Evolutionary conservation across 2,113 vertebrate species (phyloP), one percentile per base, ranked within the genome.

Genomic region (Hemicordylus capensis): DNA sequence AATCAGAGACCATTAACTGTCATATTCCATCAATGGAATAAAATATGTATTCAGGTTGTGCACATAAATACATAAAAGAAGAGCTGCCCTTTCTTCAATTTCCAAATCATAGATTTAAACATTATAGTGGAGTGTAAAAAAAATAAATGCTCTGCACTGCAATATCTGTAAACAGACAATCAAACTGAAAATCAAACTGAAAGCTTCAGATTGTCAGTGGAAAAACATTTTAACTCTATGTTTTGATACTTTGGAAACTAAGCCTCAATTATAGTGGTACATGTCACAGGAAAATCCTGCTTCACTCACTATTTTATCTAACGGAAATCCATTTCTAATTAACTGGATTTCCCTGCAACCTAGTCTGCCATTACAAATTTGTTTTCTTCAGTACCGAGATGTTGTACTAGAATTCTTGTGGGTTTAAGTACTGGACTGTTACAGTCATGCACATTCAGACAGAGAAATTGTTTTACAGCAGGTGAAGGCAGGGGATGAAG

Each of bases 291-390:
- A 48, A 80, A 80, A 85, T 61, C 54, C 17, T 14, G 19, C 24
- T 85, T 80, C 44, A 63, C 54, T 51, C 56, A 80, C n/a, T 63
- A 26, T 73, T 73, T 73, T 73, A 80, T 85, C 69, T 51, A 31
- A 63, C 63, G 56, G 15, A 85, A 85, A 85, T 80, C 76, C 67
- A 63, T 80, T 84, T 80, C 39, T 54, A 73, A 85, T 85, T 85
- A 79, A 72, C 10, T 64, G 56, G 84, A 85, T 85, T 72, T 85
- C 34, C 54, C 44, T 78, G 39, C 39, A 58, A 54, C 70, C 76
- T 28, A 8, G 3, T 51, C 84, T 85, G n/a, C 17, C 58, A 31
- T 31, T 79, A 76, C 56, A 72, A 51, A 28, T 72, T 48, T 61
- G 24, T 48, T 85, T 79, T 59, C 42, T 39, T 61, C 31, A 80